phyloP scores from a whole-genome alignment of 1,140 invertebrate genomes.

The Lucilia sericata region DNA sequence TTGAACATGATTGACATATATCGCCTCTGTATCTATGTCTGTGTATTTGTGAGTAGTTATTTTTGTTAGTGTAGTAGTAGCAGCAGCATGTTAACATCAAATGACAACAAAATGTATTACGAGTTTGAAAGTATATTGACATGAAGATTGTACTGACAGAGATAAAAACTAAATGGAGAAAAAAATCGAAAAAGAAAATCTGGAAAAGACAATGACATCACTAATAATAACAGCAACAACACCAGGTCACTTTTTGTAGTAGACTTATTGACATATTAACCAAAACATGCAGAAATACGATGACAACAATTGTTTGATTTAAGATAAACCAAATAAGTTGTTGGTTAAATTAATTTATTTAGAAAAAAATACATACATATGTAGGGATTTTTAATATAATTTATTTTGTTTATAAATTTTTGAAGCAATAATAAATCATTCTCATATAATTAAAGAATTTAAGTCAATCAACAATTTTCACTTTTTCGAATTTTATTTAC shows the following conservation, averaged over 20 bases:
- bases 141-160: neutral
- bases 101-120: neutral
- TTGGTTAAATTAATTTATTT: too few relatives aligned
- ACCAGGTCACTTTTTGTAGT: neutral
- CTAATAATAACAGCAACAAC: neutral
- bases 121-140: neutral
- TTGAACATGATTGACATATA: slow-evolving; percentile 1
- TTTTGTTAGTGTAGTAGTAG: neutral
- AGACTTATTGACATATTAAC: slow-evolving; percentile 7
- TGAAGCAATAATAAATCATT: too few relatives aligned
- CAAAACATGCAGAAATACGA: neutral
- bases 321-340: too few relatives aligned
- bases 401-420: too few relatives aligned
- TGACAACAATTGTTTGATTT: too few relatives aligned
- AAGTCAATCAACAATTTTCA: too few relatives aligned
- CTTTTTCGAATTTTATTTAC: too few relatives aligned
- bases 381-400: too few relatives aligned
- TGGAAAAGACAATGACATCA: neutral
- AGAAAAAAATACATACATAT: too few relatives aligned
- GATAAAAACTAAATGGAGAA: neutral
- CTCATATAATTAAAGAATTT: too few relatives aligned
- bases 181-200: too few relatives aligned
- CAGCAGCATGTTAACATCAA: neutral
- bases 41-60: neutral
- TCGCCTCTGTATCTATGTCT: neutral